Base-by-base conservation (phyloP, 2,888 invertebrate species). In the Ormyrus rosae region DNA sequence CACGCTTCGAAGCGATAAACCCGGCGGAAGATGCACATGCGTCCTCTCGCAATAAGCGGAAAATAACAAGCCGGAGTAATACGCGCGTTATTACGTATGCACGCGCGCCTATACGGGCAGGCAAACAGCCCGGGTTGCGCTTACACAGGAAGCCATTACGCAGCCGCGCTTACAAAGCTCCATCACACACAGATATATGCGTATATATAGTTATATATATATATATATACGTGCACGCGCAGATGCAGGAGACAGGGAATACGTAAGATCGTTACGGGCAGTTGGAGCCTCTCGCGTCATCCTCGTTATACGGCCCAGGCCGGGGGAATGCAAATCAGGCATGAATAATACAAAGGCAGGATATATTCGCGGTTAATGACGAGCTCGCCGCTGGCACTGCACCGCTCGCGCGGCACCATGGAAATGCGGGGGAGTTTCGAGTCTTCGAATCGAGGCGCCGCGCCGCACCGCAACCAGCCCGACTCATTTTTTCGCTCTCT, bases 291-390 rank as follows among this genome's bases (percentile, higher is more conserved):
- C 64, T 34, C 64, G 63, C 73, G 80, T 80, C 75, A 75, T 80
- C 80, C 55, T 78, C 78, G 81, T 81, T 79, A 81, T 68, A 4
- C 34, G 6, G 65, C 69, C 46, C 51, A 55, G 19, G 58, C 45
- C 34, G 64, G 70, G 6, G 48, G 74, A 77, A 81, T 81, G 81
- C 75, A 81, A 81, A 81, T 81, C 78, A 69, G 56, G 51, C 81
- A 77, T 79, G 83, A 83, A 83, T 82, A 83, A 82, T 81, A 83
- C 82, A 83, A 78, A 81, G 68, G 58, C 73, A 68, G 74, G 58
- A 75, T 77, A 67, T 74, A 78, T 70, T 67, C 72, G 61, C 56
- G 74, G 75, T 80, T 83, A 82, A 82, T 83, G 78, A 82, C 73
- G 83, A 74, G 67, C 53, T n/a, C 11, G 65, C 64, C 68, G 51